Conservation (phyloP, 1,140 invertebrate species). For the Antheraea mylitta region DNA sequence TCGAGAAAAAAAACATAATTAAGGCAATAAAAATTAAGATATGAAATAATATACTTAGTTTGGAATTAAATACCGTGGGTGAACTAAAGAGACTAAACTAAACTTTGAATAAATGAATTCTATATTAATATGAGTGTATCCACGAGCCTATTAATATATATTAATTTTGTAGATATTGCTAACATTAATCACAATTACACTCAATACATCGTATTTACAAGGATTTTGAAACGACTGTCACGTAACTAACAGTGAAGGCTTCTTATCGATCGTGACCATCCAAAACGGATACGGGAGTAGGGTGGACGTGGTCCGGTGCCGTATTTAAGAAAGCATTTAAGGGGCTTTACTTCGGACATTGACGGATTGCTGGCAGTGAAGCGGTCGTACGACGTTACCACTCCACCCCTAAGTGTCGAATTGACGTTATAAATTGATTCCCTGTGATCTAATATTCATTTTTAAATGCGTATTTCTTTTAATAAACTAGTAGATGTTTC, state of each 20-base stretch:
- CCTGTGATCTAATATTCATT: constrained; percentile 29
- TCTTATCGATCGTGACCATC: constrained; percentile 32
- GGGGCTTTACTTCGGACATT: constrained; percentile 43
- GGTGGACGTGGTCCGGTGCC: constrained; percentile 18
- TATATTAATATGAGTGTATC: too few relatives aligned
- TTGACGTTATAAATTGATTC: constrained; percentile 48
- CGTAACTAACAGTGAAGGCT: neutral
- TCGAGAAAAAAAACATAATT: too few relatives aligned
- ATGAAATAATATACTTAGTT: too few relatives aligned
- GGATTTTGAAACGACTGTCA: neutral
- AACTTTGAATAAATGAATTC: too few relatives aligned
- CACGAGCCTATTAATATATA: too few relatives aligned
- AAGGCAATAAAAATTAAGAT: too few relatives aligned
- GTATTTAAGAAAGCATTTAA: constrained; percentile 42
- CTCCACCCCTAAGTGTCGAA: constrained; percentile 28
- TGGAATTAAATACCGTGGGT: too few relatives aligned
- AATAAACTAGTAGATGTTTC: too few relatives aligned
- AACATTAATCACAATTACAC: neutral
- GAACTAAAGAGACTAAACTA: too few relatives aligned
- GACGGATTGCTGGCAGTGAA: constrained; percentile 39
- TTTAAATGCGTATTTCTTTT: constrained; percentile 16
- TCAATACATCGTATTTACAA: neutral
- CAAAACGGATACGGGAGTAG: constrained; percentile 25
- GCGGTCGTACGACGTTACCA: constrained; percentile 27
- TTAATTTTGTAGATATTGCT: neutral